Conservation (phyloP, 2,888 invertebrate species). For the Macrosiphum euphorbiae region DNA sequence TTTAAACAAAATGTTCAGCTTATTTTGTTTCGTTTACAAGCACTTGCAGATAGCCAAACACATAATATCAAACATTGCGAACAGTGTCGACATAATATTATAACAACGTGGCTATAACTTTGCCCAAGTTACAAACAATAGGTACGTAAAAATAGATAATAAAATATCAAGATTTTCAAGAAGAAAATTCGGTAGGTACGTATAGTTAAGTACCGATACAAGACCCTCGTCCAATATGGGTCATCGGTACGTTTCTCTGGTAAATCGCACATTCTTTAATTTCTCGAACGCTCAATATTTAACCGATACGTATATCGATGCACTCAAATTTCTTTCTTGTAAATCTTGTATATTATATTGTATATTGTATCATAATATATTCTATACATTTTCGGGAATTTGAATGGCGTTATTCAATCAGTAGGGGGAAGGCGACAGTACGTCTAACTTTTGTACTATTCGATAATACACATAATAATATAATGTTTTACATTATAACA, state of each 20-base stretch:
- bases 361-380: neutral
- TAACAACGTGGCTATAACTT: slow-evolving; percentile 36
- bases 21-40: slow-evolving; percentile 9
- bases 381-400: neutral
- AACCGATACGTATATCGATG: neutral
- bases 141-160: slow-evolving; percentile 44
- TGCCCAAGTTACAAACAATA: slow-evolving; percentile 49
- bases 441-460: slow-evolving; percentile 25
- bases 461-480: slow-evolving; percentile 32
- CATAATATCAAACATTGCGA: neutral
- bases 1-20: neutral
- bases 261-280: neutral
- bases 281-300: neutral
- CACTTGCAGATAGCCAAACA: slow-evolving; percentile 41
- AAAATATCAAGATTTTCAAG: neutral
- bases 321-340: neutral
- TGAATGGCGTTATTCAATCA: neutral
- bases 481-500: slow-evolving; percentile 40
- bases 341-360: neutral
- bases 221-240: neutral
- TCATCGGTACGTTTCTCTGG: neutral
- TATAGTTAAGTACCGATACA: neutral
- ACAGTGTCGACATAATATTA: neutral
- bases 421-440: neutral
- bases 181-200: neutral